Base-by-base conservation (phyloP, 2,888 invertebrate species). In the Augiades crinisus region DNA sequence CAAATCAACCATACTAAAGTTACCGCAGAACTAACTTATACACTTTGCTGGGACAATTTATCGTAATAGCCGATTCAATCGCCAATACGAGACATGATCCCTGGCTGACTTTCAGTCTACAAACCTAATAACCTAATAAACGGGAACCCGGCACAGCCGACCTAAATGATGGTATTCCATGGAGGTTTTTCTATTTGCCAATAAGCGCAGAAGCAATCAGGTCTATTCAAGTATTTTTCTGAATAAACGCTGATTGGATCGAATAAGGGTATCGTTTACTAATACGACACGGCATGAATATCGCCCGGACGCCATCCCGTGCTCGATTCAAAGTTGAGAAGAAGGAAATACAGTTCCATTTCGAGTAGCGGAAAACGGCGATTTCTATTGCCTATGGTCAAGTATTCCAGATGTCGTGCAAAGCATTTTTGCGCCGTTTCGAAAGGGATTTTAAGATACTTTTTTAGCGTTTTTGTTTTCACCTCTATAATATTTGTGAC, bases 171-270 rank as follows among this genome's bases (percentile, higher is more conserved):
- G 30, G 17, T 10, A 27, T 19, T 12, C 7, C 30, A 30, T 19
- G 13, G n/a, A 30, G 12, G n/a, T 22, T 27, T 47, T 36, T 27
- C 16, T 16, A 33, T 16, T 33, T 47, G 27, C 40, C 47, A 21
- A 40, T 31, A 40, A 47, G 10, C 22, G 24, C 16, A 40, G 19
- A 24, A 31, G 10, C 37, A 49, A 49, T 49, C 47, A 31, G 47
- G 22, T 40, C 47, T 40, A 33, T 40, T 47, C 47, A 47, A 40
- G 47, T 40, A 47, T 47, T 47, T 47, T 47, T 40, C 40, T 47
- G 47, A 47, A 47, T 47, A 40, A 47, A 47, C 30, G 38, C 40
- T 47, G 47, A 47, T 47, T 47, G 47, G 47, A 47, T 47, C 47
- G 47, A 40, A 47, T 47, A 47, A 40, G 47, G 14, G 47, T 47